phyloP scores from a whole-genome alignment of 2,888 invertebrate species.

The Margaritifera margaritifera region DNA sequence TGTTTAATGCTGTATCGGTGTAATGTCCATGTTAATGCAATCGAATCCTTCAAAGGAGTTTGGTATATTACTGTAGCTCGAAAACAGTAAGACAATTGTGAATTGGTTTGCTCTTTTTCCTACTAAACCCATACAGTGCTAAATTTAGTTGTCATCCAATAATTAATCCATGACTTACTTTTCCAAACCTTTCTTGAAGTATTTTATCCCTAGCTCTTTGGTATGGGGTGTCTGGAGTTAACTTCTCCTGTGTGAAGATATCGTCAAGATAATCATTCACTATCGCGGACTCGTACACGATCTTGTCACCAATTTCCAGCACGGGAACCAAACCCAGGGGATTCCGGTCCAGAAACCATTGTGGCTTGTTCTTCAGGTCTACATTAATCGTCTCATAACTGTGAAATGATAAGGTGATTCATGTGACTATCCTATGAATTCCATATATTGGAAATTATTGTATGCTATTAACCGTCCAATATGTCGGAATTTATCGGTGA shows the following conservation, averaged over 20 bases:
- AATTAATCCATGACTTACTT: constrained; percentile 18
- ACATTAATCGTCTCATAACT: constrained; percentile 75
- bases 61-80: too few species aligned
- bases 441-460: constrained; percentile 72
- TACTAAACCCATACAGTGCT: too few species aligned
- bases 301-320: constrained; percentile 72
- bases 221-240: constrained; percentile 74
- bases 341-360: constrained; percentile 74
- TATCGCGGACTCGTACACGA: constrained; percentile 75
- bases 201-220: constrained; percentile 47
- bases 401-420: constrained; percentile 46
- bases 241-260: constrained; percentile 74
- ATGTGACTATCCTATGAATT: constrained; percentile 64
- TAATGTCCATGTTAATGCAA: too few species aligned
- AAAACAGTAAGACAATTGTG: too few species aligned
- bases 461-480: constrained; percentile 72
- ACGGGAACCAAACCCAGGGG: constrained; percentile 74
- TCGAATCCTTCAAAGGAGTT: too few species aligned
- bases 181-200: constrained; percentile 37
- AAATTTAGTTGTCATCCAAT: not conserved
- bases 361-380: constrained; percentile 74
- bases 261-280: constrained; percentile 77
- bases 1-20: too few species aligned
- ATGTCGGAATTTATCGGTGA: constrained; percentile 74
- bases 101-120: too few species aligned